These are phyloP conservation scores for Callopanchax toddi DNA, from an alignment of 2,113 vertebrate species.

Conservation along the genomic window DNA sequence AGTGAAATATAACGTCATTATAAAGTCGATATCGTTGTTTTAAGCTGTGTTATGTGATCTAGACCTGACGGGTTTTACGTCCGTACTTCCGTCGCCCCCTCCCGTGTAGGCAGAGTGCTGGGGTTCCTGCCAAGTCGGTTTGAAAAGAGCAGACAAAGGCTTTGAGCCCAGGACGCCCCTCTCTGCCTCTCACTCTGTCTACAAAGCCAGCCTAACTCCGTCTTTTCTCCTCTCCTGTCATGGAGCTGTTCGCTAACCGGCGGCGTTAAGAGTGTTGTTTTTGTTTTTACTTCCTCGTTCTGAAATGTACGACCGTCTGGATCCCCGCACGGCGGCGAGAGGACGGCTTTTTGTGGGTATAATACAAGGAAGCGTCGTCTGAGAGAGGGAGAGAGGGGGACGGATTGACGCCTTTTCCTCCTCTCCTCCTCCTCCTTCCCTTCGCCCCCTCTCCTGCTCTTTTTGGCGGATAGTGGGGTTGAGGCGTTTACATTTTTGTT, in stretches of 20 bases:
- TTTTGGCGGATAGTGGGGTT: constrained; percentile 70
- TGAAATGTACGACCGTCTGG: constrained; percentile 84
- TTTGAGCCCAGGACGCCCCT: constrained; percentile 83
- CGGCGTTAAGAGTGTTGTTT: constrained; percentile 35
- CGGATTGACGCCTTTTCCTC: constrained; percentile 72
- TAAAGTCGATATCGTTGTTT: fast-evolving
- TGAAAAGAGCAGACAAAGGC: constrained; percentile 90
- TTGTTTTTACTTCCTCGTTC: constrained; percentile 63
- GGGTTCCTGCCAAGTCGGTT: constrained; percentile 84
- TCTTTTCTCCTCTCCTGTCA: constrained; percentile 51
- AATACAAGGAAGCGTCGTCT: constrained; percentile 79
- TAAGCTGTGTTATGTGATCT: background rate
- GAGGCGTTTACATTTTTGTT: constrained; percentile 49
- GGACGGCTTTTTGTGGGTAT: constrained; percentile 70
- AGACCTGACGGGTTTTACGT: fast-evolving
- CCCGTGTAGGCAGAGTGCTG: constrained; percentile 58
- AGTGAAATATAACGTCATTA: fast-evolving
- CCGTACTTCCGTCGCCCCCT: constrained; percentile 52
- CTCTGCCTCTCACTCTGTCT: constrained; percentile 63
- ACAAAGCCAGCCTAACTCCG: constrained; percentile 56
- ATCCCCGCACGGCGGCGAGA: constrained; percentile 77
- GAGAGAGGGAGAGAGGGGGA: constrained; percentile 72
- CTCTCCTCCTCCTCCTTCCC: constrained; percentile 70
- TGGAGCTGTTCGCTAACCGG: constrained; percentile 47
- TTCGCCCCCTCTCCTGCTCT: constrained; percentile 65